A percentile compares a stretch with the other conserved stretches of the same genome.
Evolutionary conservation across 2,797 vertebrate genomes (phyloP).

Genomic region (Chiloscyllium punctatum): DNA sequence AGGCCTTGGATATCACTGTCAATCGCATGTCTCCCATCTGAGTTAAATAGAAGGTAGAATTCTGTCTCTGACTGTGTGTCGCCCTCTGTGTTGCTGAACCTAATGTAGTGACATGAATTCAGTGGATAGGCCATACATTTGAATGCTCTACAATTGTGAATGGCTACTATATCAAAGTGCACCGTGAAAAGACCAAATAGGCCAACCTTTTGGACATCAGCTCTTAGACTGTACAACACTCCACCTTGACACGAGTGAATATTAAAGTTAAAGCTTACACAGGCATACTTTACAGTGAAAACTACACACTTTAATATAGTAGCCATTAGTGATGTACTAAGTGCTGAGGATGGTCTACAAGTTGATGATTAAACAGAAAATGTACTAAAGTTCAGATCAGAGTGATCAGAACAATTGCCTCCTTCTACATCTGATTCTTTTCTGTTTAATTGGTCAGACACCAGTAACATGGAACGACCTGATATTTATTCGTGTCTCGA

Average conservation of each 20-base stretch:
- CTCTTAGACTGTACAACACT: not conserved
- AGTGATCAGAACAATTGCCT: not conserved
- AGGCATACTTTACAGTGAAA: not conserved
- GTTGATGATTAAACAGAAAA: not conserved
- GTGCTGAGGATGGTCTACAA: not conserved
- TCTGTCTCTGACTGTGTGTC: not conserved
- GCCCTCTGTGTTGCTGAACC: not conserved
- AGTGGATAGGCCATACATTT: not conserved
- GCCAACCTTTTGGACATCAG: not conserved
- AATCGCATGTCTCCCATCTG: not conserved
- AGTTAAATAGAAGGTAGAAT: not conserved
- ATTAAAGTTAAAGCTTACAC: no score
- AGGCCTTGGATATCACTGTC: not conserved
- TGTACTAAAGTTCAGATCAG: not conserved
- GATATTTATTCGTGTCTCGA: not conserved
- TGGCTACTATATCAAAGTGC: not conserved
- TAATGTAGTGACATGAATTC: not conserved
- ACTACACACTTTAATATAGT: not conserved
- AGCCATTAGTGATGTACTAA: not conserved
- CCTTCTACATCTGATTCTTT: not conserved
- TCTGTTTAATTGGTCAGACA: conserved; percentile 4
- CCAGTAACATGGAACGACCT: not conserved
- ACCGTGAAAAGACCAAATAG: not conserved
- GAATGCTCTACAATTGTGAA: not conserved
- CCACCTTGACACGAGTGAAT: not conserved